Percentiles rank a stretch among this genome's conserved stretches.
These are phyloP conservation scores for Xanthostigma xanthostigma DNA, from an alignment of 2,888 invertebrate genomes.

Conservation along the genomic window DNA sequence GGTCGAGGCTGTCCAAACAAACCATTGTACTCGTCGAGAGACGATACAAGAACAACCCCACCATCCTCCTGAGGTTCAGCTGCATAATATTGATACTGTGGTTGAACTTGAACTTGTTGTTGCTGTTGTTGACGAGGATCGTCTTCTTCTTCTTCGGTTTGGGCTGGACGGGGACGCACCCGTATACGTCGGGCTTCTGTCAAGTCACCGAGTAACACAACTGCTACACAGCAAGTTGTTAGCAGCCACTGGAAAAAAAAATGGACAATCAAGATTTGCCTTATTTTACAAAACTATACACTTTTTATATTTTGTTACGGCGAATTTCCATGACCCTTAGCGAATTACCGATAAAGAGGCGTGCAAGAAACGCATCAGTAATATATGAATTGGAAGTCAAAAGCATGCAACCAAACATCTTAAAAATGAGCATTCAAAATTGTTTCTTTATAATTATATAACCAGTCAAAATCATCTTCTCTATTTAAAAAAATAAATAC, in stretches of 20 bases:
- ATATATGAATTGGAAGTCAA: too few species aligned
- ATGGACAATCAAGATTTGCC: background rate
- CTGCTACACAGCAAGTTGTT: constrained; percentile 19
- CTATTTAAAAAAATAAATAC: too few species aligned
- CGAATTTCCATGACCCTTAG: too few species aligned
- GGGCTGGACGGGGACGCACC: constrained; percentile 31
- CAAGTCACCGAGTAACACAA: constrained; percentile 12
- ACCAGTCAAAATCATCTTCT: too few species aligned
- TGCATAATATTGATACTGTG: constrained; percentile 24
- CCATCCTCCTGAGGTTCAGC: constrained; percentile 27
- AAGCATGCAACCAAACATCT: too few species aligned
- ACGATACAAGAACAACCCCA: constrained; percentile 26
- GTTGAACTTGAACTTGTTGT: constrained; percentile 22
- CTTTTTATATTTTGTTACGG: too few species aligned
- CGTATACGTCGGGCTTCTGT: constrained; percentile 32
- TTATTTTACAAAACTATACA: too few species aligned
- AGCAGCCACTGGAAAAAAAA: constrained; percentile 18
- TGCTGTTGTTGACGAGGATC: constrained; percentile 21
- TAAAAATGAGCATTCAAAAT: too few species aligned
- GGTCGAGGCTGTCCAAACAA: constrained; percentile 30
- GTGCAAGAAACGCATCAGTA: too few species aligned
- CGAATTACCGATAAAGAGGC: too few species aligned
- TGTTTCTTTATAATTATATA: too few species aligned
- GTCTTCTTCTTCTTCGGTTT: constrained; percentile 30
- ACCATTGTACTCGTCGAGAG: constrained; percentile 31